Evolutionary conservation across 2,113 vertebrate genomes (phyloP), one percentile per base, ranked within the genome.

Genomic region (Nansenia antarctica): DNA sequence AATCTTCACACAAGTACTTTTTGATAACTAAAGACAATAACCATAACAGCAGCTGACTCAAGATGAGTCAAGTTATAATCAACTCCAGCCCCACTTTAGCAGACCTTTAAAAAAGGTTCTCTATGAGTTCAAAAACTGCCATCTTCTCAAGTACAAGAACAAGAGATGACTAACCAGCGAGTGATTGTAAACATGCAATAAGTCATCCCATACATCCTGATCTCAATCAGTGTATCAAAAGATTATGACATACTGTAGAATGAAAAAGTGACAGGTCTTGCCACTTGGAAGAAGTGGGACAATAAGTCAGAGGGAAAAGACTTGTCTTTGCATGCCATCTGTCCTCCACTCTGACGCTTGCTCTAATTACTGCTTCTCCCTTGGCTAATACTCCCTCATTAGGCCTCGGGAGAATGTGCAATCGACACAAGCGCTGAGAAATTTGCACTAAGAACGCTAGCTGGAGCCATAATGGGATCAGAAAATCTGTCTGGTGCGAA

Each of bases 331-430:
- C 88, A 85, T 88, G 90, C 92, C 92, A 93, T 93, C 92, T 93
- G 92, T 93, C 91, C 88, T 88, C 78, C 72, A 83, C 83, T 85
- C 88, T 91, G 91, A 91, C 91, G 91, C 92, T 89, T 89, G 88
- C 85, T 91, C 90, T 93, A 93, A 93, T 93, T 92, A 90, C 90
- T 62, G 86, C 86, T 76, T 87, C 90, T 91, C 90, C 89, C 88
- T 91, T 87, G 91, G 90, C 91, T 93, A 91, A 92, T 91, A 90
- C 89, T 81, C 87, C 87, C 92, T 93, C 92, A 92, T 93, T 93
- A 93, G 91, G 90, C 91, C 87, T 69, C 80, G 86, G 87, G 91
- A 92, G 92, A 90, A 91, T 90, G 91, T 90, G 92, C 91, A 90
- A 92, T 88, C 89, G 87, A 92, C 92, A 92, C 92, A 86, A 92